Percentiles rank a stretch among this genome's conserved stretches.
Evolutionary conservation across 2,113 vertebrate species (phyloP).

Genomic region (Platichthys stellatus): DNA sequence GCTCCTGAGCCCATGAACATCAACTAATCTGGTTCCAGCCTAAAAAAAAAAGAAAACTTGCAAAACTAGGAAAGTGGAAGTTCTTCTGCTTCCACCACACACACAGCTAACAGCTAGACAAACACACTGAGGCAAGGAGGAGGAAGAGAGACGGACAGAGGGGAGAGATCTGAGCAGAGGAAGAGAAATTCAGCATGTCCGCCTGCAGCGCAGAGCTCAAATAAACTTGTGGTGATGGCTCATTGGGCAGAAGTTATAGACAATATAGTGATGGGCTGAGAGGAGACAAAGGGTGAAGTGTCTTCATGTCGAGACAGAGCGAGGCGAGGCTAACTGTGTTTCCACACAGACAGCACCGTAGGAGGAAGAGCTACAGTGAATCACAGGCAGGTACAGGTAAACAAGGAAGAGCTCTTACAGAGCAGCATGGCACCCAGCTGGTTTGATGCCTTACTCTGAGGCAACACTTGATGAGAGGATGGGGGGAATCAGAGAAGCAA

Average conservation of each 20-base stretch:
- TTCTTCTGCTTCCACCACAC: slow-evolving; percentile 40
- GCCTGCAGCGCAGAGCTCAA: slow-evolving; percentile 16
- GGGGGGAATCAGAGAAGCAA: neutral
- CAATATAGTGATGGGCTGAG: slow-evolving; percentile 29
- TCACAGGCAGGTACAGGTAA: neutral
- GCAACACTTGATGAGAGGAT: neutral
- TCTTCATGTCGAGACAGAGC: slow-evolving; percentile 2
- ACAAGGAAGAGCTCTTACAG: neutral
- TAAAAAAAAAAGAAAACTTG: neutral
- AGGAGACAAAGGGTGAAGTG: slow-evolving; percentile 41
- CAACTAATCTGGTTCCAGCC: slow-evolving; percentile 67
- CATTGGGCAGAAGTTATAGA: slow-evolving; percentile 33
- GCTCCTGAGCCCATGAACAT: slow-evolving; percentile 60
- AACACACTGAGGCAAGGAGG: slow-evolving; percentile 16
- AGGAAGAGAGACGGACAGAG: neutral
- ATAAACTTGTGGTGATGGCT: slow-evolving; percentile 21
- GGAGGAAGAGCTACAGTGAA: slow-evolving; percentile 2
- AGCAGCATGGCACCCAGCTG: neutral
- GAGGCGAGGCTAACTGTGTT: neutral
- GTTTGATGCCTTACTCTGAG: neutral
- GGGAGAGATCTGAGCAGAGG: neutral
- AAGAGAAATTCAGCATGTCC: slow-evolving; percentile 22
- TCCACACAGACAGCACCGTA: neutral
- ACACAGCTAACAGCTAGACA: slow-evolving; percentile 43
- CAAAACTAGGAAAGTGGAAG: slow-evolving; percentile 37